Evolutionary conservation across 1,140 invertebrate species (phyloP), one percentile per base, ranked within the genome.

Genomic region (Venturia canescens): DNA sequence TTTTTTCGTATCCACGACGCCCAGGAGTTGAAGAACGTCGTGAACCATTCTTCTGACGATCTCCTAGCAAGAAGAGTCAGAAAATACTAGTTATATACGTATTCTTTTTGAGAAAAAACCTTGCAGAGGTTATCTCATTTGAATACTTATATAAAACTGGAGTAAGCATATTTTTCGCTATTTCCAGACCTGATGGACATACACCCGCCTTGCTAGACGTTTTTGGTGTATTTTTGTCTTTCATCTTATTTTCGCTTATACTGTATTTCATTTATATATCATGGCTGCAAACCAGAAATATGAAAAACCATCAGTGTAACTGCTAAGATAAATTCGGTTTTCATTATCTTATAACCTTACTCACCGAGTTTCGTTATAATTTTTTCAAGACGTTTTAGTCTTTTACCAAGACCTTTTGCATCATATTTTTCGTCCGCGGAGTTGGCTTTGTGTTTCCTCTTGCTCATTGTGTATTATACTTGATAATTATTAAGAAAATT

Each of bases 371-470:
- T 53, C 3, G 50, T 15, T 53, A 63, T 23, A 26, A 63, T 21
- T 63, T 26, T 63, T 63, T 63, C 21, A 3, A 63, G 21, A n/a
- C 57, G 18, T 63, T 63, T 63, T 3, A 63, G 3, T 63, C 57
- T 9, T 26, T 63, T 63, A 26, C 57, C 3, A 3, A 63, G 18
- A n/a, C 21, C 11, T n/a, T 26, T 63, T 3, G 11, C 18, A 23
- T 63, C 57, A 9, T n/a, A 11, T 63, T 63, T 21, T 23, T 63
- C 57, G 3, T 63, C 57, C 16, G 57, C 11, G 3, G 57, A 26
- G 23, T 11, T 13, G 9, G 15, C 21, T 34, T 44, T 18, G 44
- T 26, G 67, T 80, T 67, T 50, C 79, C 72, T 76, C 76, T 67
- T 80, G n/a, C n/a, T n/a, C n/a, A n/a, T n/a, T n/a, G n/a, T n/a